A percentile compares a stretch with the other conserved stretches of the same genome.
phyloP scores from a whole-genome alignment of 2,113 vertebrate genomes.

The Cyprinodon brontotheroides region DNA sequence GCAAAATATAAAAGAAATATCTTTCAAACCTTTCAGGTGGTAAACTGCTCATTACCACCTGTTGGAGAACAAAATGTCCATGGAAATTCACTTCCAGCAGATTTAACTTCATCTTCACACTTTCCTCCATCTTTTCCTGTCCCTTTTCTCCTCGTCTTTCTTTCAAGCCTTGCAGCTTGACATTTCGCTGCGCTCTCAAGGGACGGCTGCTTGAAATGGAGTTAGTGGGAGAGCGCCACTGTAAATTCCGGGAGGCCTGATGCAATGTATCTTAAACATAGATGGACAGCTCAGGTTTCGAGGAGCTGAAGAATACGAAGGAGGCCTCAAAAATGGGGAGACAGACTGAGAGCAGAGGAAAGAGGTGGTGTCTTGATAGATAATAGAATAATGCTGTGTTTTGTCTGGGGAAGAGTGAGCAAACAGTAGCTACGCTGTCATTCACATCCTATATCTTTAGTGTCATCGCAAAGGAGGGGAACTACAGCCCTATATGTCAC shows the following conservation, averaged over 20 bases:
- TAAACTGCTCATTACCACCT: conserved; percentile 71
- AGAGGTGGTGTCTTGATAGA: conserved; percentile 90
- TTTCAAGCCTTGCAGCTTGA: conserved; percentile 90
- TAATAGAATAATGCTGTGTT: conserved; percentile 99
- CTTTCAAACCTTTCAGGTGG: conserved; percentile 75
- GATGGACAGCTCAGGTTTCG: conserved; percentile 91
- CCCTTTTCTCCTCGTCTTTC: conserved; percentile 83
- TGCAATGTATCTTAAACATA: conserved; percentile 99
- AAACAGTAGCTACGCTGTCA: conserved; percentile 93
- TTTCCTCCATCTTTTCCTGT: conserved; percentile 25
- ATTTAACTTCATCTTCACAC: conserved; percentile 80
- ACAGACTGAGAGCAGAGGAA: conserved; percentile 28
- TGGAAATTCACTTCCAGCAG: conserved; percentile 98
- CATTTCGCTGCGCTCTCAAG: conserved; percentile 96
- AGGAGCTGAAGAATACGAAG: conserved; percentile 54
- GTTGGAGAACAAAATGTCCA: conserved; percentile 92
- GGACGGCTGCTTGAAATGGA: conserved; percentile 96
- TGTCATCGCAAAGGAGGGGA: conserved; percentile 91
- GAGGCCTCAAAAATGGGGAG: conserved; percentile 3
- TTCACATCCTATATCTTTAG: conserved; percentile 95
- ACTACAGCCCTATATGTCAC: conserved; percentile 97
- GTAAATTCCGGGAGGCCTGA: conserved; percentile 99
- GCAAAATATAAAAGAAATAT: conserved; percentile 48
- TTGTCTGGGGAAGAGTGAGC: conserved; percentile 93
- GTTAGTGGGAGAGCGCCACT: conserved; percentile 97